Conservation (phyloP, 2,797 vertebrate genomes). For the Microctenopoma steveboyesi region DNA sequence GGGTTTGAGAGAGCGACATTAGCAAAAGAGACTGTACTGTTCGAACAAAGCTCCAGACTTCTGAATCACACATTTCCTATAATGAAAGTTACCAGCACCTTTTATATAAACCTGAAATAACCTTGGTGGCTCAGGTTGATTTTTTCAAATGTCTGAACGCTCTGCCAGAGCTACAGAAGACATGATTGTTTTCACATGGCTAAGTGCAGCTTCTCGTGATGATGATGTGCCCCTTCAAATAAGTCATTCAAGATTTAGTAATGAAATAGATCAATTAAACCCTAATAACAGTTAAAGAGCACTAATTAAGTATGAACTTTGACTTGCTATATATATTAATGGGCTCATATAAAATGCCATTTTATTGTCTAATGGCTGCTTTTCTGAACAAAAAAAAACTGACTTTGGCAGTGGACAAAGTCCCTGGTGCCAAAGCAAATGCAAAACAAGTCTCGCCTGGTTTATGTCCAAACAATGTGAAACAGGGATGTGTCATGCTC, state of each 20-base stretch:
- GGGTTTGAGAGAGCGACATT: background rate
- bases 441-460: conserved; percentile 43
- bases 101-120: background rate
- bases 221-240: background rate
- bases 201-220: conserved; percentile 4
- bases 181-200: background rate
- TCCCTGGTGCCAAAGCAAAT: conserved; percentile 26
- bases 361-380: background rate
- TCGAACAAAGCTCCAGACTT: background rate
- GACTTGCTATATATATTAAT: background rate
- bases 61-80: background rate
- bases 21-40: background rate
- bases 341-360: background rate
- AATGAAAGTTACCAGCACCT: background rate
- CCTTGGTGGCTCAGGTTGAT: background rate
- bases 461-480: conserved; percentile 50
- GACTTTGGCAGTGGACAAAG: conserved; percentile 4
- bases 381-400: conserved; percentile 22
- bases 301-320: background rate
- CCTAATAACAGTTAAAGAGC: background rate
- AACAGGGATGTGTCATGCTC: conserved; percentile 41
- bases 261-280: background rate
- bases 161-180: background rate
- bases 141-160: background rate
- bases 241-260: background rate